These are phyloP conservation scores for Pithys albifrons DNA, from an alignment of 2,113 vertebrate species.

Conservation along the genomic window DNA sequence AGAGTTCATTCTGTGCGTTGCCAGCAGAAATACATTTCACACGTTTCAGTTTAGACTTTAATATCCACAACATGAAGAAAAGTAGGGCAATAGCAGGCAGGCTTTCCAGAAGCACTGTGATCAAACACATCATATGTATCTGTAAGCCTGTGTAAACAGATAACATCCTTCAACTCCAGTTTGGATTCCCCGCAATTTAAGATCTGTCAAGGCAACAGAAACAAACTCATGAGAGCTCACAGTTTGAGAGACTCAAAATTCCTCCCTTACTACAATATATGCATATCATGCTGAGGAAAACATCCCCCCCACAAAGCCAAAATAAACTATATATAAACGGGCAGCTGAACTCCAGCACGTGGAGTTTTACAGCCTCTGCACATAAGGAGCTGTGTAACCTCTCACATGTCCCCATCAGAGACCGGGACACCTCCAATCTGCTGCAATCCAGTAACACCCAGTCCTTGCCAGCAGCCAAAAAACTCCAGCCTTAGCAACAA, in stretches of 20 bases:
- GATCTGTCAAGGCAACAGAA: constrained; percentile 19
- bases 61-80: background rate
- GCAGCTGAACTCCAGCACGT: background rate
- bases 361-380: background rate
- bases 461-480: background rate
- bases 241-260: background rate
- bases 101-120: constrained; percentile 3
- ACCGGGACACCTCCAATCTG: fast-evolving
- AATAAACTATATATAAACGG: background rate
- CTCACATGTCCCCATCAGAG: background rate
- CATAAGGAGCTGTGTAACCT: background rate
- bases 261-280: background rate
- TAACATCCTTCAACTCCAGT: constrained; percentile 9
- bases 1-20: background rate
- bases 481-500: background rate
- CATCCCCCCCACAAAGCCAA: background rate
- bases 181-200: background rate
- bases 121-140: background rate
- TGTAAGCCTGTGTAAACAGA: constrained; percentile 11
- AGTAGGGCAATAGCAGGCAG: background rate
- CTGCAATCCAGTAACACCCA: background rate
- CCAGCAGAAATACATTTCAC: constrained; percentile 20
- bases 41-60: background rate
- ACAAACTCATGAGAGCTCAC: background rate
- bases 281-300: background rate